These are phyloP conservation scores for Sinohyriopsis cumingii DNA, from an alignment of 2,888 invertebrate species.

Conservation along the genomic window DNA sequence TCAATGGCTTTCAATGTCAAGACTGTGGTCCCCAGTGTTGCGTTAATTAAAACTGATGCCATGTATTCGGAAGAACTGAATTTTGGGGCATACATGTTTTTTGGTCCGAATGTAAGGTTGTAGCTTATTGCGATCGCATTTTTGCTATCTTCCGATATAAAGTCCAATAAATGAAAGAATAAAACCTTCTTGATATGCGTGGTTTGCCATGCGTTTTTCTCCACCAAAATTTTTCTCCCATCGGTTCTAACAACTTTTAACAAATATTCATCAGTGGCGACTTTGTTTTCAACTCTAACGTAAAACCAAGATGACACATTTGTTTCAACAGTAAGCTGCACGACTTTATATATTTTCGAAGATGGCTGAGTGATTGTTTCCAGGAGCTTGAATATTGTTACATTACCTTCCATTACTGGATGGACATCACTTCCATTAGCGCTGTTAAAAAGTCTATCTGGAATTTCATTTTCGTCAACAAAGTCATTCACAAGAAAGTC, in stretches of 20 bases:
- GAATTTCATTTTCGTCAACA: conserved; percentile 30
- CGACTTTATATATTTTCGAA: conserved; percentile 12
- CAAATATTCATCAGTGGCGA: conserved; percentile 6
- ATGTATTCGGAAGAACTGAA: conserved; percentile 11
- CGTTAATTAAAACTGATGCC: background rate
- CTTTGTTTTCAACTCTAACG: conserved; percentile 22
- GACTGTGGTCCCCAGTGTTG: background rate
- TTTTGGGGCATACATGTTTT: conserved; percentile 23
- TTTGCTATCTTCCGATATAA: background rate
- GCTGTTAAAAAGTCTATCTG: conserved; percentile 40
- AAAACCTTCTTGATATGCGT: conserved; percentile 24
- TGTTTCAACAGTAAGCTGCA: conserved; percentile 8
- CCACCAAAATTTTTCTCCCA: conserved; percentile 14
- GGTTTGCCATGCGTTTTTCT: conserved; percentile 33
- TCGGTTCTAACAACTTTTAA: conserved; percentile 15
- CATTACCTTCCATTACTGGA: conserved; percentile 9
- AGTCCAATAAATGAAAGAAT: conserved; percentile 33
- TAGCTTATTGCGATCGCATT: conserved; percentile 7
- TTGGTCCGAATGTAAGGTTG: conserved; percentile 18
- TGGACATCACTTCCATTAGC: conserved; percentile 22
- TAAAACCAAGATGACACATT: conserved; percentile 19
- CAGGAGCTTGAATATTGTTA: background rate
- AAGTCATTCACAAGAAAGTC: conserved; percentile 48
- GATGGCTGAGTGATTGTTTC: background rate
- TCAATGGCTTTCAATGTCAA: conserved; percentile 14